Conservation (phyloP, 2,113 vertebrate species). For the Mellivora capensis region DNA sequence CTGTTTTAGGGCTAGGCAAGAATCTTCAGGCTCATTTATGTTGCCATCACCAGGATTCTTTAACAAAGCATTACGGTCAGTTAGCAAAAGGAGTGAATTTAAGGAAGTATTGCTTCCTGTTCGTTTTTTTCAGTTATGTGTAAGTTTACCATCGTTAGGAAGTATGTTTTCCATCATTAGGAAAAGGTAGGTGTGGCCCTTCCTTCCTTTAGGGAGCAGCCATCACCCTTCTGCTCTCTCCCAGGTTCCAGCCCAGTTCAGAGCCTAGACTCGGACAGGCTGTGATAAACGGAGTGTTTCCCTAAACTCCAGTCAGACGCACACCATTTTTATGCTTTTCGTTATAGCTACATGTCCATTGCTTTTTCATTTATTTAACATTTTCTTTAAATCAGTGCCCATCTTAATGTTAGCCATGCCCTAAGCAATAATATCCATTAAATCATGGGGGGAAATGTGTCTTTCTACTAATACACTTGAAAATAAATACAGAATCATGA, state of each 20-base stretch:
- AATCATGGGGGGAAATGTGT: not conserved
- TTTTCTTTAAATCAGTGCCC: not conserved
- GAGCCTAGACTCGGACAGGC: not conserved
- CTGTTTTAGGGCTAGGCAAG: not conserved
- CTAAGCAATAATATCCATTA: not conserved
- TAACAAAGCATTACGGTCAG: not conserved
- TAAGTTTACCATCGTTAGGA: no score
- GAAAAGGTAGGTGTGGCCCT: not conserved
- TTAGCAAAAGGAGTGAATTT: not conserved
- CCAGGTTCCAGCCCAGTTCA: not conserved
- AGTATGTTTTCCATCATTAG: not conserved
- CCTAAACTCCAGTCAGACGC: not conserved
- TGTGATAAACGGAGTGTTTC: not conserved
- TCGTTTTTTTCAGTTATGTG: not conserved
- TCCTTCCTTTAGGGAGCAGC: not conserved
- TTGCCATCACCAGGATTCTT: not conserved
- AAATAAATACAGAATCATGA: conserved; percentile 1
- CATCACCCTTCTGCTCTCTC: not conserved
- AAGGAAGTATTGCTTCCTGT: not conserved
- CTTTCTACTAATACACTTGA: not conserved
- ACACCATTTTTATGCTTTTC: not conserved
- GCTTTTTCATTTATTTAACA: not conserved
- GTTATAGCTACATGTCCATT: not conserved
- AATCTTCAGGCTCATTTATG: not conserved
- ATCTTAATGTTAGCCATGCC: not conserved